A percentile compares a stretch with the other conserved stretches of the same genome.
phyloP scores from a whole-genome alignment of 2,113 vertebrate species.

The Phalacrocorax brasilianus region DNA sequence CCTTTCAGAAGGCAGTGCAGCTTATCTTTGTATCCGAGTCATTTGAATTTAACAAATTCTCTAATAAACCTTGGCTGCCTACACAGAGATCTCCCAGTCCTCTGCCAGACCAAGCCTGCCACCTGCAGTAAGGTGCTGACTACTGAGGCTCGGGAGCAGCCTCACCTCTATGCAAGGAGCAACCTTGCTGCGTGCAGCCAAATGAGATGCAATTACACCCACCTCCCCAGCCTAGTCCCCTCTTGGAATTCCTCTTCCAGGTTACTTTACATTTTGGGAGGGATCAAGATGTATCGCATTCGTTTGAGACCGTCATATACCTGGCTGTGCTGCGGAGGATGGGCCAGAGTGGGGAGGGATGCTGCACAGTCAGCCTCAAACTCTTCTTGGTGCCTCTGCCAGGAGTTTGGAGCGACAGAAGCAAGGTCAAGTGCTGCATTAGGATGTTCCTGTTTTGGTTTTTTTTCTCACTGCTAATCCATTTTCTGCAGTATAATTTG shows the following conservation, averaged over 20 bases:
- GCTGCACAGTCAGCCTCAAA: neutral
- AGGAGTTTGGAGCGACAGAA: neutral
- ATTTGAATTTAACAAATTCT: slow-evolving; percentile 2
- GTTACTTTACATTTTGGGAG: neutral
- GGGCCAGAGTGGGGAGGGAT: neutral
- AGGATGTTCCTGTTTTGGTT: neutral
- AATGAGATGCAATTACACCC: neutral
- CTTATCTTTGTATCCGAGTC: slow-evolving; percentile 21
- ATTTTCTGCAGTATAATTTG: neutral
- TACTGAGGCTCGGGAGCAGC: neutral
- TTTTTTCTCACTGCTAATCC: neutral
- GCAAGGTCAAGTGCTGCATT: neutral
- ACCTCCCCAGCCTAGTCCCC: neutral
- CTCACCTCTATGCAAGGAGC: neutral
- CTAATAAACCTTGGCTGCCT: slow-evolving; percentile 46
- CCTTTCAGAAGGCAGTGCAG: slow-evolving; percentile 3
- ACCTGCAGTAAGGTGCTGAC: neutral
- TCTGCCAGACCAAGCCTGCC: neutral
- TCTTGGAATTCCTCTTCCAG: neutral
- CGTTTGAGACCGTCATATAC: neutral
- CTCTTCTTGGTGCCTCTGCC: neutral
- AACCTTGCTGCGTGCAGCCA: neutral
- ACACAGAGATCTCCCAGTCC: neutral
- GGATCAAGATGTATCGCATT: neutral
- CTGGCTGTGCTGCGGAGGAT: neutral